These are phyloP conservation scores for Spizaetus ornatus DNA, from an alignment of 2,113 vertebrate genomes.

Conservation along the genomic window DNA sequence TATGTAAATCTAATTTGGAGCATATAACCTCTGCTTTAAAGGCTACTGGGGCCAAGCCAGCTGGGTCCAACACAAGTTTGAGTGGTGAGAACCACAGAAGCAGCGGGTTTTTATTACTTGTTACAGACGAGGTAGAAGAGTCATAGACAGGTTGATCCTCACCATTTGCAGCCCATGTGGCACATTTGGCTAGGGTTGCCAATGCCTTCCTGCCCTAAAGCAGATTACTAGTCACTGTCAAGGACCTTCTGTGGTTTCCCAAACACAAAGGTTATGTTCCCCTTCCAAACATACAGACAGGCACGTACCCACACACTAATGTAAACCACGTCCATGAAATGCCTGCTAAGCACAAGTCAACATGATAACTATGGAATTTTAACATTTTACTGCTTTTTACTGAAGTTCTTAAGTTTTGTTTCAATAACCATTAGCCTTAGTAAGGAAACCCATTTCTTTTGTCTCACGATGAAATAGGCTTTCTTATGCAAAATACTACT, in stretches of 20 bases:
- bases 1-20: background rate
- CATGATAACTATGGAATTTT: background rate
- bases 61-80: background rate
- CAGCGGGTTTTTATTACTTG: background rate
- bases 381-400: background rate
- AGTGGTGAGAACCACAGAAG: background rate
- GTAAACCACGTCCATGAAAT: background rate
- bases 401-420: background rate
- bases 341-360: background rate
- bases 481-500: background rate
- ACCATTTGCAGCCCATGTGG: fast-evolving
- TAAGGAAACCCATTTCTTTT: background rate
- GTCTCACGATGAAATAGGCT: background rate
- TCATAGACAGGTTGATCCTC: background rate
- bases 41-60: fast-evolving
- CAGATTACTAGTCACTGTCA: background rate
- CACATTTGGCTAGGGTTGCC: background rate
- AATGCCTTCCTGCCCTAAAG: background rate
- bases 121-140: background rate
- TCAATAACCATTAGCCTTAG: background rate
- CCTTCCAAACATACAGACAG: background rate
- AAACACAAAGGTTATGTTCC: background rate
- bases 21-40: background rate
- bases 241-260: background rate
- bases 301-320: fast-evolving